Conservation (phyloP, 1,140 invertebrate species). For the Pinna nobilis region DNA sequence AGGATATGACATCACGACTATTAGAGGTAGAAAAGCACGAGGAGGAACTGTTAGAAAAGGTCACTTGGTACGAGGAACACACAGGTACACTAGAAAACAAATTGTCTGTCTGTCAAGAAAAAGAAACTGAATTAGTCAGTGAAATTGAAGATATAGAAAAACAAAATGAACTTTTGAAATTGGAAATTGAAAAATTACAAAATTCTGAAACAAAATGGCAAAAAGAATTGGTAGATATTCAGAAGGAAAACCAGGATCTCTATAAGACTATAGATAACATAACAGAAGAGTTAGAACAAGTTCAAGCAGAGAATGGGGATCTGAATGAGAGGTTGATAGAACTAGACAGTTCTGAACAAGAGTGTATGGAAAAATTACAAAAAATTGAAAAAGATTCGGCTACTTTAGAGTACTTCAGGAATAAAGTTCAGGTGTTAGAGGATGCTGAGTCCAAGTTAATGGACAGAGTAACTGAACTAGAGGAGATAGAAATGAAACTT, state of each 20-base stretch:
- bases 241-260: slow-evolving; percentile 34
- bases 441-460: slow-evolving; percentile 47
- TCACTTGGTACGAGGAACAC: slow-evolving; percentile 36
- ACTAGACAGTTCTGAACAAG: slow-evolving; percentile 50
- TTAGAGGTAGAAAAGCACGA: slow-evolving; percentile 52
- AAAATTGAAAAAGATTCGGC: slow-evolving; percentile 36
- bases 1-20: slow-evolving; percentile 39
- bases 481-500: slow-evolving; percentile 41
- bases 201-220: slow-evolving; percentile 2
- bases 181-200: slow-evolving; percentile 41
- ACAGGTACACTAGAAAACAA: slow-evolving; percentile 37
- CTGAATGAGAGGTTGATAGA: slow-evolving; percentile 52
- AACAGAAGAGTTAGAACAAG: slow-evolving; percentile 52
- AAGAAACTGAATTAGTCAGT: slow-evolving; percentile 11
- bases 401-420: slow-evolving; percentile 28
- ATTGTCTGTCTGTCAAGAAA: slow-evolving; percentile 22
- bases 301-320: slow-evolving; percentile 51
- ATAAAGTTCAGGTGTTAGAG: slow-evolving; percentile 38
- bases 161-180: slow-evolving; percentile 33
- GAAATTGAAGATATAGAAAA: slow-evolving; percentile 20
- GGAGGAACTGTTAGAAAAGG: slow-evolving; percentile 52
- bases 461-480: slow-evolving; percentile 53
- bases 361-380: slow-evolving; percentile 49
- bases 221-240: slow-evolving; percentile 14
- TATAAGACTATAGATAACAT: slow-evolving; percentile 37